Base-by-base conservation (phyloP, 2,888 invertebrate species). In the Drosophila meridionalis region DNA sequence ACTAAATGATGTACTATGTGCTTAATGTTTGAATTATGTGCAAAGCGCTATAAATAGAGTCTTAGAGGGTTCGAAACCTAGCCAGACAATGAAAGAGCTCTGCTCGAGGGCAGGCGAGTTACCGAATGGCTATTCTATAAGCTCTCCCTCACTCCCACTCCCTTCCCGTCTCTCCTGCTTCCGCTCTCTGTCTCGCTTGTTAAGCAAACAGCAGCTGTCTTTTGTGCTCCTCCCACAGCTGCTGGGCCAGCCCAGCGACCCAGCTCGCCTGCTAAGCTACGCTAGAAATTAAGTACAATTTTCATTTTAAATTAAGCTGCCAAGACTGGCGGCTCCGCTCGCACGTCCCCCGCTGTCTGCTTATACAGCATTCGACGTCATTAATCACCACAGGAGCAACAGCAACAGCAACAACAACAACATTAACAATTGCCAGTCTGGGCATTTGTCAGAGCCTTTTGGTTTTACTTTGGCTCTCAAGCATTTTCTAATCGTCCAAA, bases 231-330 rank as follows among this genome's bases (percentile, higher is more conserved):
- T 55, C 55, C 55, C 56, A 58, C 58, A 65, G 42, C 80, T 65
- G 65, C 63, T 78, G 80, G 66, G 47, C 71, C 48, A 11, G 66
- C 50, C 71, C 48, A 11, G 20, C 38, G 42, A 40, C 42, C 63
- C 50, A 53, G 42, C 48, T 61, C 55, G 42, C 55, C 63, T n/a
- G 52, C 45, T 71, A 62, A 76, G 72, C 76, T 67, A 43, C 59
- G 71, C 82, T 80, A 87, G 80, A 89, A 86, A 86, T 86, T 89
- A 86, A 86, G 85, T 86, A 86, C 85, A 86, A 89, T 86, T 86
- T 86, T 86, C 88, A 89, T 86, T 86, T 86, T 86, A 86, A 86
- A 86, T 86, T 89, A 86, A 86, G 85, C 85, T 85, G 85, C 85
- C 89, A 87, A 58, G 58, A 69, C 76, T 63, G 77, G 52, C 70